Conservation (phyloP, 2,888 invertebrate species). For the Ischnura elegans region DNA sequence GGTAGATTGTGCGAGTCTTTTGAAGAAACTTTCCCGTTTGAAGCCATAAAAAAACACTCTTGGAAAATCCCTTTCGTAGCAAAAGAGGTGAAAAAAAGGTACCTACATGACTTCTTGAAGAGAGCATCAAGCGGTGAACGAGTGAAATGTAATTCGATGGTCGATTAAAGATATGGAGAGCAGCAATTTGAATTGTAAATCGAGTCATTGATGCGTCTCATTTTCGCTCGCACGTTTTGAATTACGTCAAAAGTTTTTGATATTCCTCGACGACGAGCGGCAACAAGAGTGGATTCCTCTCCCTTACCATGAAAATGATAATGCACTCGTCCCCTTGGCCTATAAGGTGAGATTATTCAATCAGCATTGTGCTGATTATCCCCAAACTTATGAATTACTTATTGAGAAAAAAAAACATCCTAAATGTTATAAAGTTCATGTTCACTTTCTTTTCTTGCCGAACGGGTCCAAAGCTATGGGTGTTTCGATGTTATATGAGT, state of each 20-base stretch:
- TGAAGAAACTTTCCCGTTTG: conserved; percentile 18
- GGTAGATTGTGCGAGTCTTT: neutral
- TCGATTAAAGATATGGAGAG: neutral
- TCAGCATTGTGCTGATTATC: too few species aligned
- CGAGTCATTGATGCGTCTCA: neutral
- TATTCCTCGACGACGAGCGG: too few species aligned
- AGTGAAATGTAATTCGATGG: neutral
- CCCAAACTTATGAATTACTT: too few species aligned
- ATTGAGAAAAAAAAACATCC: too few species aligned
- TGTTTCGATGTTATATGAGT: too few species aligned
- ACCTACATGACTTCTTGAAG: neutral
- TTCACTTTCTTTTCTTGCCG: too few species aligned
- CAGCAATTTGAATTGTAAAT: neutral
- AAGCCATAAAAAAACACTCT: neutral
- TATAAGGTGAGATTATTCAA: too few species aligned
- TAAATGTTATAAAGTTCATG: too few species aligned
- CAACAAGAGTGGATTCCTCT: too few species aligned
- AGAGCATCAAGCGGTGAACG: neutral
- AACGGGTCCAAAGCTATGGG: too few species aligned
- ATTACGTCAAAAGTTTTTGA: neutral
- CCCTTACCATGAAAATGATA: too few species aligned
- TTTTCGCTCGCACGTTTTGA: neutral
- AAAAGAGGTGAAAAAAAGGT: conserved; percentile 4
- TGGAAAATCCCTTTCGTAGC: neutral
- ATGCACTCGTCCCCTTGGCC: too few species aligned